Evolutionary conservation across 2,113 vertebrate genomes (phyloP).

Genomic region (Canis aureus): DNA sequence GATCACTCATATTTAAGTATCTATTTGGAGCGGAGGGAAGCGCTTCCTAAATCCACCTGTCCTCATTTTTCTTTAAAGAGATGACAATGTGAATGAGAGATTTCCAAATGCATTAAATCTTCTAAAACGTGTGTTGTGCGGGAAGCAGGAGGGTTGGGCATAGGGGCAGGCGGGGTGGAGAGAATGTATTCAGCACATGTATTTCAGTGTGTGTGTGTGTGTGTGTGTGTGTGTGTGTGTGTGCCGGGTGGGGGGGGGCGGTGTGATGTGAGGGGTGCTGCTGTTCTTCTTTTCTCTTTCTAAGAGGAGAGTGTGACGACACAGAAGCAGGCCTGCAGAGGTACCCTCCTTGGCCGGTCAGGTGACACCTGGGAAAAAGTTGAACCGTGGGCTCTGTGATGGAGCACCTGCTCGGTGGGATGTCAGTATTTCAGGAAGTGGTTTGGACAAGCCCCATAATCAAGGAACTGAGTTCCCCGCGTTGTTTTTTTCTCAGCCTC

Average conservation of each 20-base stretch:
- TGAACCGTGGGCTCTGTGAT: background rate
- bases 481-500: background rate
- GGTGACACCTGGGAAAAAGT: background rate
- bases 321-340: background rate
- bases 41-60: constrained; percentile 74
- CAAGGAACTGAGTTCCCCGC: background rate
- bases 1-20: constrained; percentile 76
- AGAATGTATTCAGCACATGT: accelerated
- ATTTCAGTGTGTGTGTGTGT: background rate
- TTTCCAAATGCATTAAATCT: constrained; percentile 61
- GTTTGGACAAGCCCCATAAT: background rate
- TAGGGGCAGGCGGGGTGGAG: background rate
- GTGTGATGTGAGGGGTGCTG: background rate
- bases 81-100: constrained; percentile 48
- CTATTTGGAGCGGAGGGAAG: constrained; percentile 71
- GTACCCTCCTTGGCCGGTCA: background rate
- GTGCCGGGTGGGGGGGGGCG: accelerated
- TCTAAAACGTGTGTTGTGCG: background rate
- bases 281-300: constrained; percentile 17
- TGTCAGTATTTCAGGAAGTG: background rate
- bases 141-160: background rate
- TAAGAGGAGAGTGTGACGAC: background rate
- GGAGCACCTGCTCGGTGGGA: accelerated
- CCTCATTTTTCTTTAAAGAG: constrained; percentile 81
- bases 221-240: background rate